A percentile compares a stretch with the other conserved stretches of the same genome.
Conservation (phyloP, 2,113 vertebrate species). For the Carollia perspicillata region DNA sequence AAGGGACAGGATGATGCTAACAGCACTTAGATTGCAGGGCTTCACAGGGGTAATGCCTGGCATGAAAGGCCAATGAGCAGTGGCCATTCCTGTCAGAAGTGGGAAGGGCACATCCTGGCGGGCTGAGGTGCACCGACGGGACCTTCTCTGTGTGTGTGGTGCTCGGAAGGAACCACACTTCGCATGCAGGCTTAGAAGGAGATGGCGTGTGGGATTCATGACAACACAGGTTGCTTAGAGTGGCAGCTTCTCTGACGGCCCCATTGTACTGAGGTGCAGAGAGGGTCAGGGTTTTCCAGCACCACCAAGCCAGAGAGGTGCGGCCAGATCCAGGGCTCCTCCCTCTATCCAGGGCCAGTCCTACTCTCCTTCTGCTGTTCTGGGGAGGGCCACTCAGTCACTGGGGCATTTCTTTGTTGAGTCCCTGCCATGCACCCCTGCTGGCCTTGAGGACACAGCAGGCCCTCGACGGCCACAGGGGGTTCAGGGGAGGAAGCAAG, state of each 20-base stretch:
- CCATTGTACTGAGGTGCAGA: neutral
- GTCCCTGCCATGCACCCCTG: neutral
- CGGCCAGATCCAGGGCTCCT: neutral
- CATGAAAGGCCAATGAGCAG: neutral
- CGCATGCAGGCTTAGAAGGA: neutral
- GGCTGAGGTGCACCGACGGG: rapidly evolving
- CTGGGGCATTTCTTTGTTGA: neutral
- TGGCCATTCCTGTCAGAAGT: neutral
- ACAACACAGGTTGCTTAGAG: neutral
- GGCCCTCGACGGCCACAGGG: rapidly evolving
- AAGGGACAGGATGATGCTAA: neutral
- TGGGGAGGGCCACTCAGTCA: neutral
- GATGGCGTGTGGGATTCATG: neutral
- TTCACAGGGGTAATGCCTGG: neutral
- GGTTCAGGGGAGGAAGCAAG: neutral
- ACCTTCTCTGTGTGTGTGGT: neutral
- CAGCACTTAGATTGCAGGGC: neutral
- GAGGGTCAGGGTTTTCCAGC: neutral
- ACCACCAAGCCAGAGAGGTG: too few relatives aligned
- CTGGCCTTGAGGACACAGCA: neutral
- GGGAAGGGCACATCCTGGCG: neutral
- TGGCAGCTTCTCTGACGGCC: neutral
- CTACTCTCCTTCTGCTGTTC: neutral
- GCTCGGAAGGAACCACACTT: neutral
- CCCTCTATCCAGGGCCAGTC: too few relatives aligned